A percentile compares a stretch with the other conserved stretches of the same genome.
phyloP scores from a whole-genome alignment of 2,888 invertebrate genomes.

The Pheosia tremula region DNA sequence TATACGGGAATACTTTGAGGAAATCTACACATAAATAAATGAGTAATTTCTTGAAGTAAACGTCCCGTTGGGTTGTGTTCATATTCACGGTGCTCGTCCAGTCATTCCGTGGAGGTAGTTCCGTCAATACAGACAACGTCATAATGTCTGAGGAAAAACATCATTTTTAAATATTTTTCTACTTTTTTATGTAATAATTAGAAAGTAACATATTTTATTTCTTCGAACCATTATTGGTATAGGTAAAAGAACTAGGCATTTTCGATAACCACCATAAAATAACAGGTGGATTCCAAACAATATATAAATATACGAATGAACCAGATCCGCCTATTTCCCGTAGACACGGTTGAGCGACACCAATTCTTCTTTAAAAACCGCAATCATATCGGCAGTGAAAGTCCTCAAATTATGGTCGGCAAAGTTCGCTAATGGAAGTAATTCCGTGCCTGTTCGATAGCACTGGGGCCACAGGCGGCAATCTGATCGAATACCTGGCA shows the following conservation, averaged over 20 bases:
- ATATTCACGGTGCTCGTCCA: constrained; percentile 63
- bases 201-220: too few species aligned
- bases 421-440: constrained; percentile 16
- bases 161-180: too few species aligned
- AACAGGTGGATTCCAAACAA: background rate
- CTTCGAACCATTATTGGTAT: too few species aligned
- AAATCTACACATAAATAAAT: constrained; percentile 60
- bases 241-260: too few species aligned
- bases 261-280: background rate
- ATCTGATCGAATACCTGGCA: constrained; percentile 54
- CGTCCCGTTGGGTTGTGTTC: constrained; percentile 56
- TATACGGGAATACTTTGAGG: constrained; percentile 57
- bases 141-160: constrained; percentile 54
- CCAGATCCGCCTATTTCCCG: constrained; percentile 17
- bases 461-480: background rate
- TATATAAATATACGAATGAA: constrained; percentile 21
- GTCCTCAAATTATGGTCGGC: constrained; percentile 28
- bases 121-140: constrained; percentile 64
- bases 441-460: constrained; percentile 16
- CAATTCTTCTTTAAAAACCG: constrained; percentile 22
- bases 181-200: too few species aligned
- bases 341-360: constrained; percentile 26
- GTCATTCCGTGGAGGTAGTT: constrained; percentile 56
- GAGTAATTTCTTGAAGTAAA: constrained; percentile 67
- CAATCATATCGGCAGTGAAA: constrained; percentile 39